A percentile compares a stretch with the other conserved stretches of the same genome.
phyloP scores from a whole-genome alignment of 2,113 vertebrate genomes.

The Syngnathus floridae region DNA sequence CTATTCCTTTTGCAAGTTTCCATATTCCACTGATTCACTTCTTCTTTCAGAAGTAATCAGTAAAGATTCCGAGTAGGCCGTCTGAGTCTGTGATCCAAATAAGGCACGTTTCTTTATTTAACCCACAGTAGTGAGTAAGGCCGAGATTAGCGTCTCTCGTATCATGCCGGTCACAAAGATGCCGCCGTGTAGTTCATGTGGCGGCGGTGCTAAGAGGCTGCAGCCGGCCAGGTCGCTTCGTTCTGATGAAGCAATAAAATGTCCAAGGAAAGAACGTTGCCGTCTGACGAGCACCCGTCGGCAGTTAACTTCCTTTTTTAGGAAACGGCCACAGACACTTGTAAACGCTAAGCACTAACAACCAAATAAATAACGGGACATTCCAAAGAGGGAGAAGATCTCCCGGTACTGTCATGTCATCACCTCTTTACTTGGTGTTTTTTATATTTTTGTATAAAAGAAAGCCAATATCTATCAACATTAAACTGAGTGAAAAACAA shows the following conservation, averaged over 20 bases:
- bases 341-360: neutral
- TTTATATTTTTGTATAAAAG: too few relatives aligned
- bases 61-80: neutral
- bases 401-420: too few relatives aligned
- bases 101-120: neutral
- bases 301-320: neutral
- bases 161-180: neutral
- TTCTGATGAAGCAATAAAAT: neutral
- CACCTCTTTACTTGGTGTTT: too few relatives aligned
- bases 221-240: neutral
- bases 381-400: too few relatives aligned
- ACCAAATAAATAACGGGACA: too few relatives aligned
- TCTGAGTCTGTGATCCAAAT: neutral
- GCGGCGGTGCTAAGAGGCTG: neutral
- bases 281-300: neutral
- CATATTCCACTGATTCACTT: neutral
- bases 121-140: neutral
- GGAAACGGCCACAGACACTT: neutral
- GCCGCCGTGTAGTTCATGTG: too few relatives aligned
- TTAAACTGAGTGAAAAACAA: too few relatives aligned
- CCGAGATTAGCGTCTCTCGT: neutral
- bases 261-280: neutral
- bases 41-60: neutral
- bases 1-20: neutral
- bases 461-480: too few relatives aligned